Evolutionary conservation across 1,140 invertebrate genomes (phyloP).

Genomic region (Heliconius eleuchia): DNA sequence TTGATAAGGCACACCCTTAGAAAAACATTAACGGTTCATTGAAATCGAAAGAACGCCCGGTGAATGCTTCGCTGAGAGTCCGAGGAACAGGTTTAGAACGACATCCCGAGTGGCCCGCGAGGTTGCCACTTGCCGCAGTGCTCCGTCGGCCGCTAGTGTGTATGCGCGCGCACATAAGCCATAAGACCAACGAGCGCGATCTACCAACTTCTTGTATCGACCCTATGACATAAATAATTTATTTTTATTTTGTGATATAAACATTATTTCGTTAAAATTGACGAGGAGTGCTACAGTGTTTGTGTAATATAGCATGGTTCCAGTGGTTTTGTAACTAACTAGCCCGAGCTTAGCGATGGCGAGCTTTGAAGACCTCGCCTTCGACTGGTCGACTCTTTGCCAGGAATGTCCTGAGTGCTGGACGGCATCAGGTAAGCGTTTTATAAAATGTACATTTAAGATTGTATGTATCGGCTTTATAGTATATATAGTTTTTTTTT

Average conservation of each 20-base stretch:
- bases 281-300: conserved; percentile 51
- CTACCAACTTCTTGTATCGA: conserved; percentile 50
- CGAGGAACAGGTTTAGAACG: conserved; percentile 67
- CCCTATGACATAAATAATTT: conserved; percentile 48
- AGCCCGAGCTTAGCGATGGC: conserved; percentile 64
- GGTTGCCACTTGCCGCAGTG: conserved; percentile 57
- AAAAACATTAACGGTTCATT: conserved; percentile 79
- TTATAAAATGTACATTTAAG: conserved; percentile 28
- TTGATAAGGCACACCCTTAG: conserved; percentile 66
- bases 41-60: conserved; percentile 71
- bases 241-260: conserved; percentile 38
- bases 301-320: conserved; percentile 60
- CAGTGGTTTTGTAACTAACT: conserved; percentile 53
- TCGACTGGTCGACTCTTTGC: conserved; percentile 82
- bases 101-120: conserved; percentile 64
- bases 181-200: conserved; percentile 43
- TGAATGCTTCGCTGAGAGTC: conserved; percentile 55
- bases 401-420: conserved; percentile 82
- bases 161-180: conserved; percentile 59
- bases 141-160: conserved; percentile 64
- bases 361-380: conserved; percentile 80
- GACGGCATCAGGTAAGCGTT: conserved; percentile 77
- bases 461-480: neutral
- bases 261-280: conserved; percentile 41
- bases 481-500: neutral